Conservation (phyloP, 2,797 vertebrate genomes). For the Propithecus perrieri region DNA sequence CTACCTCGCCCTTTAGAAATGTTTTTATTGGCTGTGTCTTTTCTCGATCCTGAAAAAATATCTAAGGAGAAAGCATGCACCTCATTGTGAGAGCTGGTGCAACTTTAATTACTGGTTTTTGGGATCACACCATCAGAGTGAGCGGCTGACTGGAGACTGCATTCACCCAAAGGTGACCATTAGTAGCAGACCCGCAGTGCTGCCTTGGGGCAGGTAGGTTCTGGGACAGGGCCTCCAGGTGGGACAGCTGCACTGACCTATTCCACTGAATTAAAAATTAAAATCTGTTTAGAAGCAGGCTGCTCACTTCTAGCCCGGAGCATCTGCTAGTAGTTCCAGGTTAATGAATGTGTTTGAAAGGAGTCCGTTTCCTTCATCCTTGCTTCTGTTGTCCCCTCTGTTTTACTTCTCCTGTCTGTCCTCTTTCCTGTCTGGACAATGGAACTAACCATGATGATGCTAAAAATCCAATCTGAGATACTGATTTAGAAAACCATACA, state of each 20-base stretch:
- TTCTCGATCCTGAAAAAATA: slow-evolving; percentile 7
- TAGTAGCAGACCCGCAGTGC: neutral
- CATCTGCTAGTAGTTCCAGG: neutral
- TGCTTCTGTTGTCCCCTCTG: neutral
- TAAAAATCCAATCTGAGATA: neutral
- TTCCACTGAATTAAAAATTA: slow-evolving; percentile 62
- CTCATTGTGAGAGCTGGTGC: neutral
- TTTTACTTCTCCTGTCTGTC: neutral
- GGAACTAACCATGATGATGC: neutral
- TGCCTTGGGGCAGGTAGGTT: neutral
- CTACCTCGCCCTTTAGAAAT: neutral
- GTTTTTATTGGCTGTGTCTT: neutral
- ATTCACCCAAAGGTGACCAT: neutral
- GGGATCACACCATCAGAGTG: neutral
- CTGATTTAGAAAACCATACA: neutral
- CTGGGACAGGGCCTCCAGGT: neutral
- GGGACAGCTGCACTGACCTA: neutral
- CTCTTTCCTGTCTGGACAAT: neutral
- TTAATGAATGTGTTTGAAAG: neutral
- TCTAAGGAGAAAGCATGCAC: neutral
- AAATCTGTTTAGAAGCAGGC: slow-evolving; percentile 45
- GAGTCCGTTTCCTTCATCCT: neutral
- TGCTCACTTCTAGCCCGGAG: slow-evolving; percentile 6
- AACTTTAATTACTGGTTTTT: neutral
- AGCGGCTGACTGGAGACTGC: neutral